Conservation (phyloP, 2,113 vertebrate species). For the Petromus typicus region DNA sequence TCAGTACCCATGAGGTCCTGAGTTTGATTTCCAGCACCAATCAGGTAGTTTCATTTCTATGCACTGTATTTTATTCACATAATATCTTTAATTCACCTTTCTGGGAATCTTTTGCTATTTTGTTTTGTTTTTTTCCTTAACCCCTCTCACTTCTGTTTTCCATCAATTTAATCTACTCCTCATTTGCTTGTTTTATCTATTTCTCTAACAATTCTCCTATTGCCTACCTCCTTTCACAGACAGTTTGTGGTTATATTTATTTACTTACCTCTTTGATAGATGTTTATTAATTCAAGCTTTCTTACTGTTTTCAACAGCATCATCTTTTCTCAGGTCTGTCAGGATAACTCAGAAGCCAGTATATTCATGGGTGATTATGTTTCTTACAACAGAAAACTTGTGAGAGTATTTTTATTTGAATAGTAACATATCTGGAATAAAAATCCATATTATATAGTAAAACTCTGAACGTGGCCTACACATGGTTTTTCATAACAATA, state of each 20-base stretch:
- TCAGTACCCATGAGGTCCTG: not conserved
- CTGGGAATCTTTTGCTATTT: not conserved
- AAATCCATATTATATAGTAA: not conserved
- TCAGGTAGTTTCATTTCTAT: not conserved
- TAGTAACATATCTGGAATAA: slow-evolving; percentile 27
- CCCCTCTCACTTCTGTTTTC: not conserved
- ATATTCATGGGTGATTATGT: not conserved
- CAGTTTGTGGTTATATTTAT: slow-evolving; percentile 18
- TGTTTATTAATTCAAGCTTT: slow-evolving; percentile 28
- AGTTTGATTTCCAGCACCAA: not conserved
- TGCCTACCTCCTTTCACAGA: not conserved
- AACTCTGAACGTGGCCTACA: not conserved
- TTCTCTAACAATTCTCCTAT: slow-evolving; percentile 37
- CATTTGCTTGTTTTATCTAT: slow-evolving; percentile 1
- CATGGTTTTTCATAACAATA: slow-evolving; percentile 26
- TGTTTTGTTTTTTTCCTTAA: not conserved
- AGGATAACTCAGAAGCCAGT: not conserved
- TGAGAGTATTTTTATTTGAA: slow-evolving; percentile 42
- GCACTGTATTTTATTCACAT: not conserved
- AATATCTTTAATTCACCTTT: slow-evolving; percentile 19
- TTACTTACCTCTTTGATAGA: slow-evolving; percentile 28
- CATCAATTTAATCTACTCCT: not conserved
- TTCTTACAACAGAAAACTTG: slow-evolving; percentile 50
- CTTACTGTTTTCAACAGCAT: not conserved
- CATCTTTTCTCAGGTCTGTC: not conserved